Conservation (phyloP, 2,888 invertebrate species). For the Dichetophora obliterata region DNA sequence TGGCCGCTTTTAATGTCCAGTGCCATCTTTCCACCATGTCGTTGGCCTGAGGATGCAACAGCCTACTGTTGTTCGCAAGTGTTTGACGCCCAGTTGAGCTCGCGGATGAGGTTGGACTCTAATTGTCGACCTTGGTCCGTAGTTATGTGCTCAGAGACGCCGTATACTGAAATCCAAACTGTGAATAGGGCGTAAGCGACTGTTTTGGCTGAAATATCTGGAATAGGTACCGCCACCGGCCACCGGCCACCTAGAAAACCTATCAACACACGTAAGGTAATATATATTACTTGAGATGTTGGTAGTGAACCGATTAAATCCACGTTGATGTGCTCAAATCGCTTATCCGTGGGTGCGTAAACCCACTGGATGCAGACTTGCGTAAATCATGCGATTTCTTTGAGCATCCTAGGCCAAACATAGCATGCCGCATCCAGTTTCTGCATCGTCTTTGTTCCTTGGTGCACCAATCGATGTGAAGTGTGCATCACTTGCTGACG, state of each 20-base stretch:
- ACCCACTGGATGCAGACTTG: conserved; percentile 53
- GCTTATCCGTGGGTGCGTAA: conserved; percentile 40
- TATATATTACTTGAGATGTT: conserved; percentile 14
- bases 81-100: conserved; percentile 42
- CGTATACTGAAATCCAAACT: conserved; percentile 38
- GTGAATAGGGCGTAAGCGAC: conserved; percentile 18
- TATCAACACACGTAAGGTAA: conserved; percentile 25
- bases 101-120: conserved; percentile 38
- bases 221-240: conserved; percentile 3
- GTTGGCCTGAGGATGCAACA: conserved; percentile 49
- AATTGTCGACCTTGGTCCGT: conserved; percentile 47
- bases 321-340: conserved; percentile 32
- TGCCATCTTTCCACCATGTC: conserved; percentile 49
- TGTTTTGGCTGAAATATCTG: conserved; percentile 31
- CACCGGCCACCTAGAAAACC: conserved; percentile 33
- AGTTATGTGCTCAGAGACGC: conserved; percentile 40
- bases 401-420: conserved; percentile 50
- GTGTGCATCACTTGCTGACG: conserved; percentile 27
- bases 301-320: not conserved
- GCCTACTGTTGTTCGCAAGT: conserved; percentile 40
- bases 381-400: conserved; percentile 39
- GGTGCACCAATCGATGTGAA: conserved; percentile 35
- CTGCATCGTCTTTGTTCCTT: conserved; percentile 22
- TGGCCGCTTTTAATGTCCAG: conserved; percentile 43
- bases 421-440: conserved; percentile 41